Conservation (phyloP, 2,888 invertebrate genomes). For the Heliconius ethilla region DNA sequence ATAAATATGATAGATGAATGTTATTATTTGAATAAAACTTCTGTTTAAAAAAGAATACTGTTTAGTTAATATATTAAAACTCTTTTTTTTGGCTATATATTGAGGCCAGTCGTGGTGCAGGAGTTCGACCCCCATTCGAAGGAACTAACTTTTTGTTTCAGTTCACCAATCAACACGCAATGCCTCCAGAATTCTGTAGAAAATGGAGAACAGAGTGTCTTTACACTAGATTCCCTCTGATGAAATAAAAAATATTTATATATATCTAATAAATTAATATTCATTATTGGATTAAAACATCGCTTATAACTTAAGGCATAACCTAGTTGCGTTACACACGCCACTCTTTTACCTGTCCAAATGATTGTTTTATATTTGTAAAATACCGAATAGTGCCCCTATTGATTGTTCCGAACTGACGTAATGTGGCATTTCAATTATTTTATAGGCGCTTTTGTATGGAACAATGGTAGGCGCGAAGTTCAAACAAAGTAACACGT, state of each 20-base stretch:
- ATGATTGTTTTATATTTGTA: conserved; percentile 82
- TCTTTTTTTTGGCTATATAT: neutral
- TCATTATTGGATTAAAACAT: neutral
- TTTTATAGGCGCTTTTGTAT: conserved; percentile 67
- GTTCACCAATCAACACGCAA: too few species aligned
- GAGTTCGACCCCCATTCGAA: too few species aligned
- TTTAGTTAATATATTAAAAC: neutral
- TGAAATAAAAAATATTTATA: too few species aligned
- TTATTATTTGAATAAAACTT: too few species aligned
- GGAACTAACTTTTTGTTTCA: too few species aligned
- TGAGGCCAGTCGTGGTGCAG: too few species aligned
- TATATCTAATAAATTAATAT: neutral
- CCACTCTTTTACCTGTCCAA: conserved; percentile 78
- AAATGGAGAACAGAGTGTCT: too few species aligned
- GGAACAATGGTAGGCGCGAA: conserved; percentile 57
- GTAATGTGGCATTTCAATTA: conserved; percentile 78
- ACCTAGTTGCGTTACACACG: conserved; percentile 65
- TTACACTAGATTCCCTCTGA: too few species aligned
- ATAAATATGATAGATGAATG: neutral
- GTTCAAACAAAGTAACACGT: neutral
- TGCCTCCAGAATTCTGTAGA: too few species aligned
- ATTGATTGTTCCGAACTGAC: conserved; percentile 71
- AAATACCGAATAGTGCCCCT: conserved; percentile 74
- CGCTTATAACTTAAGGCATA: conserved; percentile 45
- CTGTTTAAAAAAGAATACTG: too few species aligned